Evolutionary conservation across 2,113 vertebrate genomes (phyloP), one percentile per base, ranked within the genome.

Genomic region (Cottus gobio): DNA sequence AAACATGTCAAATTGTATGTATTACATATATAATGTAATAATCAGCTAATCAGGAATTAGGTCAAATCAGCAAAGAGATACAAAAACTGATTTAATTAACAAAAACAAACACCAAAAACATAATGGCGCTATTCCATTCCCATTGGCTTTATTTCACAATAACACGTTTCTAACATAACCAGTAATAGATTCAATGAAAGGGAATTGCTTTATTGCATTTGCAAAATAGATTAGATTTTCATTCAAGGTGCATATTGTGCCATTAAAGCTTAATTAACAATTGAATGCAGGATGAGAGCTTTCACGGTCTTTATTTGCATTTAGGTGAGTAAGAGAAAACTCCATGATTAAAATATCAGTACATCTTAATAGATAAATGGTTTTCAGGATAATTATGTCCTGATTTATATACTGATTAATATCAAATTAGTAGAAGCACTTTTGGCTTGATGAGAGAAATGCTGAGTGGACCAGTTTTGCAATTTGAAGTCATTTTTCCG

Each of bases 401-500:
- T 22, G 26, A 75, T 24, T 73, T 44, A 50, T 64, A 18, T 13
- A 18, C 34, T 74, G 34, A 52, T 52, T 56, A 16, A 76, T 74
- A 57, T 36, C 71, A 15, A 11, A 64, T 0, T 36, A 16, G 16
- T 30, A 18, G 31, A 64, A 57, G 39, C 16, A 50, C 28, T 39
- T 15, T 34, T 50, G 30, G 54, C 48, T 37, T 28, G 36, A 60
- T 65, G n/a, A 74, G 46, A 44, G 6, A 68, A 77, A 75, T 67
- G 34, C 37, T 58, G 69, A 88, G 52, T 44, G 50, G 56, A 64
- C 12, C 0, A 50, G 1, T 30, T 56, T 64, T 34, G 10, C 13
- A 24, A 44, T 63, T 58, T 60, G 2, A 62, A 50, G 1, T 30
- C 13, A 61, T 1, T 60, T 30, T 0, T 0, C 37, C 24, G 30